Evolutionary conservation across 2,113 vertebrate genomes (phyloP).

Genomic region (Anoplopoma fimbria): DNA sequence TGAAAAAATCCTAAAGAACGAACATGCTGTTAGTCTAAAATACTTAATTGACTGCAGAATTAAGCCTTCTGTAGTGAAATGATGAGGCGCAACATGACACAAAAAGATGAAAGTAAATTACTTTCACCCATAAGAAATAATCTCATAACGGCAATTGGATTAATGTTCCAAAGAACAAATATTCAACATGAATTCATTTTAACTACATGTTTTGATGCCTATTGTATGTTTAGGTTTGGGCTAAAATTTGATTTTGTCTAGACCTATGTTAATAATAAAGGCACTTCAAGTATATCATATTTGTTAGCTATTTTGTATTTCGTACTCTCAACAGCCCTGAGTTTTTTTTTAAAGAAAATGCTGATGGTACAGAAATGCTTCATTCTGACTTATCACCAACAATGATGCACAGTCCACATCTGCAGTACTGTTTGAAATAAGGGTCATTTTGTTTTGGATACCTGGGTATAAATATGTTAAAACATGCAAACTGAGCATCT

Average conservation of each 20-base stretch:
- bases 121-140: constrained; percentile 43
- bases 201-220: background rate
- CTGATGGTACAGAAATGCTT: constrained; percentile 3
- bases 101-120: background rate
- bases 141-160: constrained; percentile 50
- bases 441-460: background rate
- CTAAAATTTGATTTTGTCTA: background rate
- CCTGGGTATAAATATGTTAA: constrained; percentile 7
- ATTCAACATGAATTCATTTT: background rate
- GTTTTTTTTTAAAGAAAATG: constrained; percentile 9
- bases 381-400: background rate
- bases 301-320: constrained; percentile 18
- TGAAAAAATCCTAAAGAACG: background rate
- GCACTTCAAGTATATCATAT: constrained; percentile 29
- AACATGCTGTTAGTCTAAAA: background rate
- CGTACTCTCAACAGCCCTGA: constrained; percentile 54
- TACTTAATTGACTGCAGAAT: background rate
- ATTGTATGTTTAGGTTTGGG: constrained; percentile 1
- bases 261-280: constrained; percentile 3
- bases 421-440: constrained; percentile 16
- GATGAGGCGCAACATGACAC: background rate
- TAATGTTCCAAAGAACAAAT: background rate
- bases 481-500: background rate
- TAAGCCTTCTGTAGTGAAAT: background rate
- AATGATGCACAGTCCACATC: background rate